These are phyloP conservation scores for Cochlearius cochlearius DNA, from an alignment of 2,113 vertebrate genomes.

Conservation along the genomic window DNA sequence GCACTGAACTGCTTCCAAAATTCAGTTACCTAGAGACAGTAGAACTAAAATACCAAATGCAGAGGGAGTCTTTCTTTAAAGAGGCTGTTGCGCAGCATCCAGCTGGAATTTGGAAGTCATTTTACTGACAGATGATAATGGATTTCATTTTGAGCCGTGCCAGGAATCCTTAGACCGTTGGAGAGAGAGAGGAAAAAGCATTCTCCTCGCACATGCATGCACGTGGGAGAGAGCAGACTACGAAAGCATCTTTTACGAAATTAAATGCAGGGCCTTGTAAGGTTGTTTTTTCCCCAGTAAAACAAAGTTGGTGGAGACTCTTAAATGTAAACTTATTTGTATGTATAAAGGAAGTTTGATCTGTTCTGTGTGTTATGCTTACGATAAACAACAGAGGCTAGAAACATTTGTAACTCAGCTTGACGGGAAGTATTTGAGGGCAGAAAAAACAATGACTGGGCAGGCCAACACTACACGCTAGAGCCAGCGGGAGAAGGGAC, in stretches of 20 bases:
- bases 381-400: background rate
- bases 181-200: background rate
- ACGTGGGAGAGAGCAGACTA: background rate
- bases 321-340: background rate
- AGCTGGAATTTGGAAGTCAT: conserved; percentile 48
- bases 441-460: background rate
- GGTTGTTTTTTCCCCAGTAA: background rate
- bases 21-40: background rate
- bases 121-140: conserved; percentile 53
- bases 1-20: conserved; percentile 13
- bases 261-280: background rate
- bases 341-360: background rate
- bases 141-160: conserved; percentile 39
- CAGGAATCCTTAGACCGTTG: conserved; percentile 25
- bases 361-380: background rate
- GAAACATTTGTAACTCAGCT: background rate
- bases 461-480: background rate
- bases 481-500: background rate
- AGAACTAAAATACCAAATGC: background rate
- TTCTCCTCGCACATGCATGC: background rate
- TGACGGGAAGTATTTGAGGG: background rate
- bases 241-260: background rate
- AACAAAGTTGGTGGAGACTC: background rate
- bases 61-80: conserved; percentile 6
- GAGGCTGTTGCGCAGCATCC: background rate